Evolutionary conservation across 1,140 invertebrate genomes (phyloP), one percentile per base, ranked within the genome.

Genomic region (Tigriopus japonicus): DNA sequence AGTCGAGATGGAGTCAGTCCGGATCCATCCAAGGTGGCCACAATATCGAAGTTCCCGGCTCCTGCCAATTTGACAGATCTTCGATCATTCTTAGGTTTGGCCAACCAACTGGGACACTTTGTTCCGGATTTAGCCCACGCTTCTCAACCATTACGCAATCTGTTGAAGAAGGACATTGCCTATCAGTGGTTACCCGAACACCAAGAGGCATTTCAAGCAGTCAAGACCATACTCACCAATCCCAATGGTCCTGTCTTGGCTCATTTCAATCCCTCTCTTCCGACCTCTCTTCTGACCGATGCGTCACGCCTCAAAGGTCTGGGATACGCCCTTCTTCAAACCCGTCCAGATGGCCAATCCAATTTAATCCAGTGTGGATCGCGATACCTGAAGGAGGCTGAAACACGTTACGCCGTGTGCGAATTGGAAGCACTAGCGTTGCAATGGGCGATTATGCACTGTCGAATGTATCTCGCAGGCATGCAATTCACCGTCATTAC

Each of bases 401-500:
- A 68, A 62, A 59, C 64, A 12, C 52, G 56, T 15, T 67, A 56
- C 49, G 14, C 60, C 14, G 60, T 55, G 6, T 45, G 51, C 10
- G 64, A 68, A 19, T 42, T 68, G 53, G 67, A 68, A 62, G 21
- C 60, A 10, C 21, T 65, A 13, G 66, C 64, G 6, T 63, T 65
- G 6, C 62, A 63, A 1, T 67, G 59, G n/a, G 62, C 65, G 62
- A 35, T 35, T n/a, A 60, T 67, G 64, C 1, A n/a, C n/a, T n/a
- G n/a, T n/a, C n/a, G n/a, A n/a, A n/a, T n/a, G n/a, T n/a, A n/a
- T n/a, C n/a, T n/a, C n/a, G n/a, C n/a, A n/a, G 21, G 61, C 0
- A n/a, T 17, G 1, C 14, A 62, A 1, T 64, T 71, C 35, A 43
- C 15, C 1, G 55, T 71, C 15, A 67, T 68, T 60, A 70, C 67